These are phyloP conservation scores for Rhabdomys dilectus DNA, from an alignment of 2,113 vertebrate genomes.

Conservation along the genomic window DNA sequence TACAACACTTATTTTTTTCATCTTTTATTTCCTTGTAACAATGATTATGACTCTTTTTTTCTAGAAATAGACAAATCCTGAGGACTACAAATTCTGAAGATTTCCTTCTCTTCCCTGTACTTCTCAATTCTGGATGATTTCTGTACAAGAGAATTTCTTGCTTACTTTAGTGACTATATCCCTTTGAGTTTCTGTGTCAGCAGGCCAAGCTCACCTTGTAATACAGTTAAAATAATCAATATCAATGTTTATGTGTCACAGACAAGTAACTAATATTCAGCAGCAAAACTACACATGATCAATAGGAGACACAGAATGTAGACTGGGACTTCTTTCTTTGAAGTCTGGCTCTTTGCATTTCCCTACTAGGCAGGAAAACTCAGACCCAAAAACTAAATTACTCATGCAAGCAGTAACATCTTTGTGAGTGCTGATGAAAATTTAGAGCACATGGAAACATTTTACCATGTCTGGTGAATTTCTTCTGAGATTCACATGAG, in stretches of 20 bases:
- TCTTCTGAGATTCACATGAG: not conserved
- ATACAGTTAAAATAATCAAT: conserved; percentile 7
- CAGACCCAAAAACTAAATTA: not conserved
- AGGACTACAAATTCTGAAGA: not conserved
- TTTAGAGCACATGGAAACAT: not conserved
- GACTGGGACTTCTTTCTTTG: not conserved
- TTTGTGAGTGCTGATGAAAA: not conserved
- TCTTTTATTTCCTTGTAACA: not conserved
- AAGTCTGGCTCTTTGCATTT: not conserved
- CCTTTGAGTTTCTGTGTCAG: not conserved
- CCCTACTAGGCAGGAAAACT: not conserved
- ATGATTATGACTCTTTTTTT: not conserved
- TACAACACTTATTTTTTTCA: not conserved
- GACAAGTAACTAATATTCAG: not conserved
- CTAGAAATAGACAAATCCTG: not conserved
- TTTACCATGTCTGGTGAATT: not conserved
- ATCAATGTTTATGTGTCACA: not conserved
- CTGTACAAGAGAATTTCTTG: not conserved
- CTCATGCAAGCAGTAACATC: not conserved
- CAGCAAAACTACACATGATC: not conserved
- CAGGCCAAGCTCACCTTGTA: not conserved
- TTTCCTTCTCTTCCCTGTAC: not conserved
- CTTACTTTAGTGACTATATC: not conserved
- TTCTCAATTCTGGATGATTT: not conserved
- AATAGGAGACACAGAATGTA: not conserved